phyloP scores from a whole-genome alignment of 2,113 vertebrate species.

The Pygathrix nemaeus region DNA sequence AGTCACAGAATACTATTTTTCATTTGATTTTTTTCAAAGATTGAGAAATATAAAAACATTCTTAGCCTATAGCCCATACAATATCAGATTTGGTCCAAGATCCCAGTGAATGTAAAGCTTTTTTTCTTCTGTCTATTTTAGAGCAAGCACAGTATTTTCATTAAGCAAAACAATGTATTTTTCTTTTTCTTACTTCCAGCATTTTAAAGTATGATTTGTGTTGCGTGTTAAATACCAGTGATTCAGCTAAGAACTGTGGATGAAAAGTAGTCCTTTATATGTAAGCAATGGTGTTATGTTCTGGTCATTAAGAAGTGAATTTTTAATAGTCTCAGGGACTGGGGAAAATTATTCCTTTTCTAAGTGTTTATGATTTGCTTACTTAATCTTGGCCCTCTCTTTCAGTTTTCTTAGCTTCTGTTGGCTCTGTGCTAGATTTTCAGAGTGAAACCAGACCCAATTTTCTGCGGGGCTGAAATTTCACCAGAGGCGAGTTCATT shows the following conservation, averaged over 20 bases:
- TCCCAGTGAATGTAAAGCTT: neutral
- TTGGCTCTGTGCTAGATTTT: slow-evolving; percentile 18
- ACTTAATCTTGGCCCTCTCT: slow-evolving; percentile 47
- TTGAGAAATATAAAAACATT: neutral
- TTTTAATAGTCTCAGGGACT: slow-evolving; percentile 25
- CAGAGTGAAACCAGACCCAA: slow-evolving; percentile 25
- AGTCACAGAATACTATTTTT: neutral
- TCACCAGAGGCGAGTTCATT: slow-evolving; percentile 52
- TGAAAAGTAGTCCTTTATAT: slow-evolving; percentile 58
- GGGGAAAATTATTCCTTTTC: slow-evolving; percentile 54
- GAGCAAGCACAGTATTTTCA: slow-evolving; percentile 18
- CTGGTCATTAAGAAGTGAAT: slow-evolving; percentile 40
- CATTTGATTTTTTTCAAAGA: neutral
- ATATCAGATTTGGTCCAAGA: neutral
- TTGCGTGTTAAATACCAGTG: slow-evolving; percentile 43
- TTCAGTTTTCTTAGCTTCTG: slow-evolving; percentile 1
- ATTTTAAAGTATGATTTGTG: slow-evolving; percentile 59
- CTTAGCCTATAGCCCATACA: neutral
- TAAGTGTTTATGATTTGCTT: slow-evolving; percentile 61
- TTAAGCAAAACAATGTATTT: slow-evolving; percentile 29
- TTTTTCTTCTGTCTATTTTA: neutral
- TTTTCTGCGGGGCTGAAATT: slow-evolving; percentile 66
- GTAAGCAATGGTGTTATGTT: slow-evolving; percentile 29
- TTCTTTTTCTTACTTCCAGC: neutral
- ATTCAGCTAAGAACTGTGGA: slow-evolving; percentile 32